Percentiles rank a stretch among this genome's conserved stretches.
These are phyloP conservation scores for Struthio camelus DNA, from an alignment of 2,113 vertebrate genomes.

Conservation along the genomic window DNA sequence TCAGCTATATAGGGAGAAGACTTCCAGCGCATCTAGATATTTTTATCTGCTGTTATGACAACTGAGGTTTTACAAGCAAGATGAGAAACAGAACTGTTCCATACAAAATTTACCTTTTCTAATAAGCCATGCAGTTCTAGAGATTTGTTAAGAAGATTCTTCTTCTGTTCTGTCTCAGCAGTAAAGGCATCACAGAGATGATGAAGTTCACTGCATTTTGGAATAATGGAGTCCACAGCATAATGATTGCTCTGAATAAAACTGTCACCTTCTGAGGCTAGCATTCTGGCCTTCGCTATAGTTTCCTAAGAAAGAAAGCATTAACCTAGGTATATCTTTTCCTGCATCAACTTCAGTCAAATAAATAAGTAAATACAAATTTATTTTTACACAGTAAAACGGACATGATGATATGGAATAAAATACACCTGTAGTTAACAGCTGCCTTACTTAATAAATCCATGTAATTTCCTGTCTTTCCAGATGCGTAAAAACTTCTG, in stretches of 20 bases:
- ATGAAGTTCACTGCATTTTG: constrained; percentile 91
- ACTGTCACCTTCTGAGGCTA: constrained; percentile 81
- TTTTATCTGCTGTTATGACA: not conserved
- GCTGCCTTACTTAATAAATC: not conserved
- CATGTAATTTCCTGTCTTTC: not conserved
- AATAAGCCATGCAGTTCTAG: constrained; percentile 87
- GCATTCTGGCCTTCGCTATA: constrained; percentile 77
- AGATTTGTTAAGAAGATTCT: constrained; percentile 83
- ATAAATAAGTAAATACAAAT: not conserved
- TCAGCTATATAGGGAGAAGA: not conserved
- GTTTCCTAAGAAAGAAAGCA: constrained; percentile 76
- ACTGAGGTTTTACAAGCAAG: not conserved
- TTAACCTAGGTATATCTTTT: not conserved
- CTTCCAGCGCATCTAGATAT: not conserved
- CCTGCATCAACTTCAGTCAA: not conserved
- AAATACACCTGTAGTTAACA: not conserved
- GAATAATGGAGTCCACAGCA: constrained; percentile 92
- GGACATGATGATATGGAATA: not conserved
- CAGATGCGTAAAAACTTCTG: not conserved
- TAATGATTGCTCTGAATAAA: constrained; percentile 91
- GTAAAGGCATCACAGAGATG: constrained; percentile 75
- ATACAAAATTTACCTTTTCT: constrained; percentile 82
- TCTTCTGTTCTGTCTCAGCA: constrained; percentile 68
- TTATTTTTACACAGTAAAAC: not conserved
- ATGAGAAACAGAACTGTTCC: not conserved